A percentile compares a stretch with the other conserved stretches of the same genome.
Conservation (phyloP, 2,113 vertebrate species). For the Chaetodon trifascialis region DNA sequence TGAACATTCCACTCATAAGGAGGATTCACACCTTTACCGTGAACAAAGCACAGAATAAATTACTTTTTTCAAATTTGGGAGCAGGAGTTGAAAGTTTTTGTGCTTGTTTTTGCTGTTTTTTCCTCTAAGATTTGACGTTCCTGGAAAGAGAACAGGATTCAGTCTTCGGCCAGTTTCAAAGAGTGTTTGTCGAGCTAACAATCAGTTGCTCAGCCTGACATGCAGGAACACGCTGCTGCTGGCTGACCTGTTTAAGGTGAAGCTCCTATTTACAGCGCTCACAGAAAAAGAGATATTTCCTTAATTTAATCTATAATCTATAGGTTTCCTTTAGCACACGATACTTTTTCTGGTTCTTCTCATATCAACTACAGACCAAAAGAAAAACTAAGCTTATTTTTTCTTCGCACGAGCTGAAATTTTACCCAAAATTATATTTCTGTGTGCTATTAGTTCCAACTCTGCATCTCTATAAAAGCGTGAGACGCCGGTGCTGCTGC, state of each 20-base stretch:
- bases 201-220: not conserved
- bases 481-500: not conserved
- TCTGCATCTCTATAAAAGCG: not conserved
- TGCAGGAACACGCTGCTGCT: constrained; percentile 9
- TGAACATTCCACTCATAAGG: too few species aligned
- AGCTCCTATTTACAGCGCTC: not conserved
- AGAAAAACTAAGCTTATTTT: too few species aligned
- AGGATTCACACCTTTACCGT: too few species aligned
- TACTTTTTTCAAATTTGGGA: too few species aligned
- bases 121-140: not conserved
- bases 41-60: too few species aligned
- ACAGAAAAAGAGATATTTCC: too few species aligned
- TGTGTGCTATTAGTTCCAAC: not conserved
- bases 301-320: not conserved
- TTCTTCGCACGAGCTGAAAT: too few species aligned
- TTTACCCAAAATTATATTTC: not conserved
- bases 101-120: too few species aligned
- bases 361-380: too few species aligned
- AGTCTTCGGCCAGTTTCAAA: not conserved
- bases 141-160: not conserved
- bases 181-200: not conserved
- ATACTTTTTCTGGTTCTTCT: too few species aligned
- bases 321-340: not conserved
- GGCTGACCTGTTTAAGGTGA: constrained; percentile 21
- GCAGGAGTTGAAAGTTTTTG: too few species aligned